Evolutionary conservation across 1,140 invertebrate species (phyloP), one percentile per base, ranked within the genome.

Genomic region (Drosophila tsacasi): DNA sequence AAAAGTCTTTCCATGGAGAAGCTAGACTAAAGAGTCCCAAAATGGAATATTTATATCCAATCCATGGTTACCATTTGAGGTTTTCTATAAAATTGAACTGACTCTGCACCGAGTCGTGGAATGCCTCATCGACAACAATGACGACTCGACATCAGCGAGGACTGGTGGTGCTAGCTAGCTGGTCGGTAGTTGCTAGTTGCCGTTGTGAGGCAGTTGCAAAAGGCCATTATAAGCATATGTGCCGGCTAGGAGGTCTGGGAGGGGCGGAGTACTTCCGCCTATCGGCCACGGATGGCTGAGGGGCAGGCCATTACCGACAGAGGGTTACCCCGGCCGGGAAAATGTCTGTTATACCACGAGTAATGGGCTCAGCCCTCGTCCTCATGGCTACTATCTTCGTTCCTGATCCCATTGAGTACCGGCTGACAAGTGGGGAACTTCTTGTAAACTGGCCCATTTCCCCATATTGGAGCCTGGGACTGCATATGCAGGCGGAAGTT

Each of bases 211-310:
- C 85, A 63, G 81, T 85, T 84, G 87, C 67, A 79, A 89, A 82
- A 79, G 71, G 71, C 78, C 81, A 89, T 89, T 89, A 90, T 76
- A 84, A 89, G 72, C 84, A 89, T 89, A 89, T 89, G 85, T 89
- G 81, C 52, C 57, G 57, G 72, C 67, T 50, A 19, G 67, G 40
- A 62, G 44, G 55, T 58, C n/a, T 54, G n/a, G 40, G 30, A 40
- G 44, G 21, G 27, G 35, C 40, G 69, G 81, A 79, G 75, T 69
- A 63, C 66, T 74, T 85, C 78, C 82, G 78, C 69, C 66, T 39
- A 57, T 57, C 37, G 54, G 19, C 50, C 13, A 15, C 19, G 19
- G 19, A 61, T 40, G 65, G 44, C 61, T 62, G 62, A 60, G 60
- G 60, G 35, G 59, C 47, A 23, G 40, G 44, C 37, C 47, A 65